Conservation (phyloP, 1,140 invertebrate species). For the Tribolium madens region DNA sequence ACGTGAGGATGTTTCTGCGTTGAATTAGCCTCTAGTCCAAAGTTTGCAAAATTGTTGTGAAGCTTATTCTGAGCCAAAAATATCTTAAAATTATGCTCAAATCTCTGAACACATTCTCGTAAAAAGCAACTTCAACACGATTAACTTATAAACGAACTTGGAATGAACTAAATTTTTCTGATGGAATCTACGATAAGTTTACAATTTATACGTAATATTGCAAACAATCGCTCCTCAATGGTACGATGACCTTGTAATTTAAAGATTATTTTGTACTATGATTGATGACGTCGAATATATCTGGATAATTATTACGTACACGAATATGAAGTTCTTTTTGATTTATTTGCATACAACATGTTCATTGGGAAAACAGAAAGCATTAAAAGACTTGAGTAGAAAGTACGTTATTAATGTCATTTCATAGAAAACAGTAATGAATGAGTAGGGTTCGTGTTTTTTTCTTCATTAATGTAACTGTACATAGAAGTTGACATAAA, state of each 20-base stretch:
- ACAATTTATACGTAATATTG: not conserved
- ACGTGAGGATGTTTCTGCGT: not conserved
- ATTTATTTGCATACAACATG: slow-evolving; percentile 9
- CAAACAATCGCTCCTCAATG: not conserved
- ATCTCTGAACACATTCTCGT: slow-evolving; percentile 3
- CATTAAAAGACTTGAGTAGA: not conserved
- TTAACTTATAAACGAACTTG: not conserved
- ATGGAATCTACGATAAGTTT: not conserved
- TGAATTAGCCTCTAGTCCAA: not conserved
- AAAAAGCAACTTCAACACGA: not conserved
- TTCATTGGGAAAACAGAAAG: slow-evolving; percentile 1
- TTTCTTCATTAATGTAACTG: not conserved
- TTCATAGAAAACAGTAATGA: not conserved
- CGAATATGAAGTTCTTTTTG: slow-evolving; percentile 11
- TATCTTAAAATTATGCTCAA: slow-evolving; percentile 9
- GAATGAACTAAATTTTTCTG: not conserved
- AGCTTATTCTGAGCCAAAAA: slow-evolving; percentile 6
- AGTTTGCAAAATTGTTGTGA: slow-evolving; percentile 8
- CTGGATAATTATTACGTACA: slow-evolving; percentile 22
- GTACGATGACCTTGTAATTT: slow-evolving; percentile 5
- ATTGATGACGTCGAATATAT: slow-evolving; percentile 18
- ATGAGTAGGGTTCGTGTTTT: not conserved
- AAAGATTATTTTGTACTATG: slow-evolving; percentile 13
- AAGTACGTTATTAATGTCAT: slow-evolving; percentile 18
- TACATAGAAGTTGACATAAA: not conserved